A percentile compares a stretch with the other conserved stretches of the same genome.
These are phyloP conservation scores for Dolichotis patagonum DNA, from an alignment of 2,113 vertebrate genomes.

Conservation along the genomic window DNA sequence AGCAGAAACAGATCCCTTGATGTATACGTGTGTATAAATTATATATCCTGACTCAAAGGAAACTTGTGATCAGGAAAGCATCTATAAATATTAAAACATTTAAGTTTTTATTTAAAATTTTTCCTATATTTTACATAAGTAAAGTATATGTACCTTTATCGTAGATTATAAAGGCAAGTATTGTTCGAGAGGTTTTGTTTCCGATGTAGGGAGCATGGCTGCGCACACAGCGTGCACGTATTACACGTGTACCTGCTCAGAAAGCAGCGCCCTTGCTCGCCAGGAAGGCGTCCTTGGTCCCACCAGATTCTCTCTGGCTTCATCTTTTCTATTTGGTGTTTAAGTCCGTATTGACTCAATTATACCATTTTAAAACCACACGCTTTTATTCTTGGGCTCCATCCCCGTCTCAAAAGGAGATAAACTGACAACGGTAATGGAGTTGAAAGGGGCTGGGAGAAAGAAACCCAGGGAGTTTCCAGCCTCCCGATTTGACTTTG, in stretches of 20 bases:
- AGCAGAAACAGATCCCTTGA: neutral
- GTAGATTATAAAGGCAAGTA: neutral
- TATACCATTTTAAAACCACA: conserved; percentile 11
- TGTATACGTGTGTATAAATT: neutral
- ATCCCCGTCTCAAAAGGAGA: neutral
- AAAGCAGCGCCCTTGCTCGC: neutral
- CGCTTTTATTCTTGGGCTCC: neutral
- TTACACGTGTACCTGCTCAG: neutral
- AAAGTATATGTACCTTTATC: neutral
- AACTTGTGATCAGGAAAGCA: neutral
- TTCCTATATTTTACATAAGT: neutral
- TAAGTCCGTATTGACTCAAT: neutral
- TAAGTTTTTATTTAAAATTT: neutral
- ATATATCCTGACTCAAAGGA: neutral
- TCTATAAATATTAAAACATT: neutral
- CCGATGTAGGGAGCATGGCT: neutral
- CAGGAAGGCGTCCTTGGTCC: neutral
- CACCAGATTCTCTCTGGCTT: neutral
- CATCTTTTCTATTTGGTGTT: neutral
- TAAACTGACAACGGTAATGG: neutral
- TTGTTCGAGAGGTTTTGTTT: neutral
- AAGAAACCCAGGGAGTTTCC: neutral
- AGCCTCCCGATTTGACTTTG: neutral
- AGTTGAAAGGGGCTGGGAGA: neutral
- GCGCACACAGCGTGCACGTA: neutral